These are phyloP conservation scores for Scomberomorus guttatus DNA, from an alignment of 2,797 vertebrate species.

Conservation along the genomic window DNA sequence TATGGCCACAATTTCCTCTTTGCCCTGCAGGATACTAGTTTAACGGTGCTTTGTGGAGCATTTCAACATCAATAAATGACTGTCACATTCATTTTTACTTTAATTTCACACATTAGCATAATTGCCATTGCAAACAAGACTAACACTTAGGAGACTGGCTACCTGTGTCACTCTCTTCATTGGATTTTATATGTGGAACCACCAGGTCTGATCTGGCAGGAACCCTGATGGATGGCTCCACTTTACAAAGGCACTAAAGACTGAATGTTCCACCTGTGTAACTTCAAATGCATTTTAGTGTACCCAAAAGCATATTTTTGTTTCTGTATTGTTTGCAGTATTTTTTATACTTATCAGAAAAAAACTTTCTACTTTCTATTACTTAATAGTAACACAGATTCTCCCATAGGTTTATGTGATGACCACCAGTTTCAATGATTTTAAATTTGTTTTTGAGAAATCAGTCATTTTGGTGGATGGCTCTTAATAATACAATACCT, in stretches of 20 bases:
- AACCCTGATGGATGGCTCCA: neutral
- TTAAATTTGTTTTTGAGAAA: no score
- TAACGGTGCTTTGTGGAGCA: neutral
- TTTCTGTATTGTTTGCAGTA: no score
- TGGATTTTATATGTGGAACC: constrained; percentile 10
- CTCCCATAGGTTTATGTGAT: no score
- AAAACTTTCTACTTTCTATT: no score
- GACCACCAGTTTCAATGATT: no score
- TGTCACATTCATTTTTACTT: constrained; percentile 20
- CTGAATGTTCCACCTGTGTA: no score
- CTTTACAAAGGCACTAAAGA: constrained; percentile 5
- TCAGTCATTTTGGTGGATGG: no score
- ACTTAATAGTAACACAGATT: no score
- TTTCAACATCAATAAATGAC: constrained; percentile 29
- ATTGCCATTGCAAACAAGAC: constrained; percentile 10
- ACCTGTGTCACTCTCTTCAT: neutral
- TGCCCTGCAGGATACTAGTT: constrained; percentile 19
- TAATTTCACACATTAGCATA: constrained; percentile 41
- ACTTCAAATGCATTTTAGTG: no score
- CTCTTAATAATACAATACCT: no score
- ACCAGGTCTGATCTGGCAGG: neutral
- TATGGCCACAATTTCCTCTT: constrained; percentile 11
- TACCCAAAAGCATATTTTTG: no score
- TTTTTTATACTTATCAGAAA: no score
- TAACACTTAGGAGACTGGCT: neutral